Evolutionary conservation across 2,797 vertebrate genomes (phyloP), one percentile per base, ranked within the genome.

Genomic region (Cossypha polioptera): DNA sequence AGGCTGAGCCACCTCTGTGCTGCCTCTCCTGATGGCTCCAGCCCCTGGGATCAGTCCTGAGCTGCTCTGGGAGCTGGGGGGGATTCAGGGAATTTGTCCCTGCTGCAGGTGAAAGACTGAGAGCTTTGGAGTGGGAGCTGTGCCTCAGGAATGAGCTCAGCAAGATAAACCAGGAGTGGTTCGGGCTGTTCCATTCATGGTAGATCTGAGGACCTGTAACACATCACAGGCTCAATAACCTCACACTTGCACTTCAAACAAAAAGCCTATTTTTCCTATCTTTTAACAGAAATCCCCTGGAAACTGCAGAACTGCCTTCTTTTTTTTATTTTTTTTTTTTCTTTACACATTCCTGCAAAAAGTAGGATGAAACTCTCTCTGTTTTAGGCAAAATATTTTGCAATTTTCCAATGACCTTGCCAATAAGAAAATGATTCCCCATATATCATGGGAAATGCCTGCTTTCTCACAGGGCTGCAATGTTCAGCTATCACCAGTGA

Each of bases 391-490:
- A 96, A 97, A 97, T 95, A 95, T 96, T 96, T 97, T 95, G 90
- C 92, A 97, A 96, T 95, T 97, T 97, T 97, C 96, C 96, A 90
- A 76, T 78, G 90, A 48, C 85, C 79, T 94, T 95, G 96, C 96
- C 96, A 97, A 91, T 88, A 91, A 94, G 88, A 86, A 95, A 94
- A 94, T 55, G 50, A 92, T 95, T 96, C 67, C 86, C 90, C 96
- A 92, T 96, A 95, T 91, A 96, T 97, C 95, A 93, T 96, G 96
- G 96, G 96, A 97, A 96, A 96, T 97, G 96, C 81, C 94, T 96
- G 83, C 95, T 95, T 79, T 97, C 96, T 97, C 96, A 74, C 94
- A 96, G 74, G 77, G 84, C 94, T 96, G 95, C 78, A 95, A 93
- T 31, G 82, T 82, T 96, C 80, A 94, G 13, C 94, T 92, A 85